Percentiles rank a stretch among this genome's conserved stretches.
Evolutionary conservation across 2,113 vertebrate genomes (phyloP).

Genomic region (Protobothrops flavoviridis): DNA sequence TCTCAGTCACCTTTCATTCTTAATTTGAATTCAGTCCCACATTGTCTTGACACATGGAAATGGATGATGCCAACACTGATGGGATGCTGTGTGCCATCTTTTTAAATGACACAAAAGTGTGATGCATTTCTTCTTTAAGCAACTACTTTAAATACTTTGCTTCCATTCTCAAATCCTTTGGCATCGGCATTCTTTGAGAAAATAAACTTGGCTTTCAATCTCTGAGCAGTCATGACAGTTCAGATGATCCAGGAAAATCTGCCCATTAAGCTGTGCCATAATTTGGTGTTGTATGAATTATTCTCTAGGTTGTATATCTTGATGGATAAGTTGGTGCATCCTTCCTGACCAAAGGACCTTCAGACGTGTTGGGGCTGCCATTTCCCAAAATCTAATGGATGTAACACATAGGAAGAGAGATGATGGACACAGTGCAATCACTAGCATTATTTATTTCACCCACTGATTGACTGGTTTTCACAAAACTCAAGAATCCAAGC

Average conservation of each 20-base stretch:
- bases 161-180: conserved; percentile 19
- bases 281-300: neutral
- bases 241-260: neutral
- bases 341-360: neutral
- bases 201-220: conserved; percentile 39
- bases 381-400: neutral
- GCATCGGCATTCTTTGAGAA: conserved; percentile 23
- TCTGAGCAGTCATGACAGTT: conserved; percentile 65
- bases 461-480: neutral
- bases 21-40: conserved; percentile 19
- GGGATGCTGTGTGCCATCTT: neutral
- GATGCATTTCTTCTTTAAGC: neutral
- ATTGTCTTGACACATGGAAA: neutral
- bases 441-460: neutral
- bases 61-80: neutral
- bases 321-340: neutral
- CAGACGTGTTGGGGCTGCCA: neutral
- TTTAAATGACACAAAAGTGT: neutral
- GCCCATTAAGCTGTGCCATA: neutral
- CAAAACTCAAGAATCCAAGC: neutral
- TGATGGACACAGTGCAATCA: neutral
- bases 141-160: neutral
- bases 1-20: neutral
- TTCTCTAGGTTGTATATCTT: neutral
- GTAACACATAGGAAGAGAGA: neutral